A percentile compares a stretch with the other conserved stretches of the same genome.
Evolutionary conservation across 2,113 vertebrate species (phyloP).

Genomic region (Tyto alba): DNA sequence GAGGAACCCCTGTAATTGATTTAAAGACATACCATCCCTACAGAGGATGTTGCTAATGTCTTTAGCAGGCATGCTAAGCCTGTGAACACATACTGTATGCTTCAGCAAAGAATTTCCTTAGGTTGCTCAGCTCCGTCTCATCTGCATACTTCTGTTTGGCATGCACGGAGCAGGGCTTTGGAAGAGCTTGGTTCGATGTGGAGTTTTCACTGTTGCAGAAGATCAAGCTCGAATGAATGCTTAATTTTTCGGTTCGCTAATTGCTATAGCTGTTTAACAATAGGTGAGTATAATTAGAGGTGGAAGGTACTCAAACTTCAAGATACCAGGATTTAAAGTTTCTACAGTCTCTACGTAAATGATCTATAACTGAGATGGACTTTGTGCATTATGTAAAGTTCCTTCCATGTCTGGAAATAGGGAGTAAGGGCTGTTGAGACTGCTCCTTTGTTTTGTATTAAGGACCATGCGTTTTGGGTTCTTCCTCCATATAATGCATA

Average conservation of each 20-base stretch:
- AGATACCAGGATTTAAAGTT: not conserved
- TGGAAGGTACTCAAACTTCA: not conserved
- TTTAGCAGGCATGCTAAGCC: not conserved
- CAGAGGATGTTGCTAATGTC: slow-evolving; percentile 8
- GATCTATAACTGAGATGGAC: not conserved
- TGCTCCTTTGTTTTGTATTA: not conserved
- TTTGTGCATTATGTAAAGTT: not conserved
- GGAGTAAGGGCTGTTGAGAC: not conserved
- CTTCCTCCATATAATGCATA: not conserved
- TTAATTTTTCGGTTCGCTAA: not conserved
- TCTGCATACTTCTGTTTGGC: not conserved
- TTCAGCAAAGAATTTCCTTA: slow-evolving; percentile 27
- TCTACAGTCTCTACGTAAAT: not conserved
- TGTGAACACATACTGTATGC: not conserved
- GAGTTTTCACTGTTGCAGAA: not conserved
- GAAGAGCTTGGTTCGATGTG: not conserved
- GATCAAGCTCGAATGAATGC: not conserved
- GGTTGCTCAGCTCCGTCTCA: not conserved
- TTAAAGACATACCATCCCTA: slow-evolving; percentile 13
- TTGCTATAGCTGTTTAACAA: not conserved
- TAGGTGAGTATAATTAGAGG: not conserved
- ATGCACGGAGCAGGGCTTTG: not conserved
- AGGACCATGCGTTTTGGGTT: not conserved
- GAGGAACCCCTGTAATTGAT: slow-evolving; percentile 20
- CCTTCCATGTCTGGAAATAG: not conserved